phyloP scores from a whole-genome alignment of 37 sponge, comb jelly and placozoan genomes.

The Halichondria panicea region DNA sequence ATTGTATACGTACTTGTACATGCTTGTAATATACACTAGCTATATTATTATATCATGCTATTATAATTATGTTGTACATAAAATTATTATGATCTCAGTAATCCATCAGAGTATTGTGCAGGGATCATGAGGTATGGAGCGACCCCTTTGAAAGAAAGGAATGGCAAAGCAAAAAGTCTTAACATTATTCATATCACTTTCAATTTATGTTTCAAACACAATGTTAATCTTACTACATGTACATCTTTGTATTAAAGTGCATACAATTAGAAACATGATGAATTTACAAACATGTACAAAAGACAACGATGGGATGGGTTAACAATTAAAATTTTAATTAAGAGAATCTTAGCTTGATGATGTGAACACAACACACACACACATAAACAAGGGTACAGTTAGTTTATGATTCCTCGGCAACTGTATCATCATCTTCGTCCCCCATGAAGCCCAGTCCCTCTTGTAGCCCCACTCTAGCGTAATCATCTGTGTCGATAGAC shows the following conservation, averaged over 20 bases:
- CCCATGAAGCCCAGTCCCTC: constrained; percentile 32
- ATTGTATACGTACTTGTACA: too few relatives aligned
- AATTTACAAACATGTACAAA: background rate
- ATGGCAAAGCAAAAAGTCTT: too few relatives aligned
- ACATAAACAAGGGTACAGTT: too few relatives aligned
- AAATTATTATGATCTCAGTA: background rate
- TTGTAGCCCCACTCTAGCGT: constrained; percentile 83
- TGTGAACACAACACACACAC: background rate
- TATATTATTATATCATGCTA: background rate
- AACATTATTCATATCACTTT: too few relatives aligned
- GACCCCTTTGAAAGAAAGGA: constrained; percentile 69
- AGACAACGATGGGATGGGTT: background rate
- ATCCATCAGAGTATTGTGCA: background rate
- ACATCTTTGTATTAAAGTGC: background rate
- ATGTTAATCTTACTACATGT: too few relatives aligned
- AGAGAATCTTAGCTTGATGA: too few relatives aligned
- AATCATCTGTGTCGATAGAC: constrained; percentile 97
- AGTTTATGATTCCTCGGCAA: background rate
- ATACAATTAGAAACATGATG: background rate
- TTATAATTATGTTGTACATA: too few relatives aligned
- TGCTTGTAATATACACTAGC: background rate
- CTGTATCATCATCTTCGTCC: constrained; percentile 13
- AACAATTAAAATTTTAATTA: constrained; percentile 7
- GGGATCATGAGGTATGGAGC: constrained; percentile 74
- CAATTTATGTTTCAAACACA: too few relatives aligned